Evolutionary conservation across 2,888 invertebrate genomes (phyloP), one percentile per base, ranked within the genome.

Genomic region (Scrobipalpa costella): DNA sequence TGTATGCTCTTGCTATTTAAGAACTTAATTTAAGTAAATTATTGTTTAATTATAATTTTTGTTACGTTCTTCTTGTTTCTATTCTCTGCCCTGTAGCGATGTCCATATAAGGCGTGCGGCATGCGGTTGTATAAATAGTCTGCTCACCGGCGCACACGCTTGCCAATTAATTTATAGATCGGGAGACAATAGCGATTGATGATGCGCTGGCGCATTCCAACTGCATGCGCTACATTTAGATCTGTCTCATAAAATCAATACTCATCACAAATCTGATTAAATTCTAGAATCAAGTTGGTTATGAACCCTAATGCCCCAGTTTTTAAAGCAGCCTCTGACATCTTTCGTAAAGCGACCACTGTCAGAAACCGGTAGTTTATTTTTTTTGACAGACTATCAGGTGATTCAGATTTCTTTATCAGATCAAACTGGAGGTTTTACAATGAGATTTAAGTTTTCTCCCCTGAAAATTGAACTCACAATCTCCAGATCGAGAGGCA

Each of bases 1-100:
- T 40, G 19, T 36, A n/a, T 2, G 13, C 52, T 27, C 27, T 27
- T 40, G 1, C 40, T 40, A 38, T 62, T 7, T 55, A 13, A 27
- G 40, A 59, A 6, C 17, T 36, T 38, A 36, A 17, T 57, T 36
- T 38, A 36, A 19, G 36, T 57, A 13, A 44, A 44, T 13, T 44
- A 52, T 70, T 61, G 67, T 58, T 34, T 67, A 67, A 69, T 68
- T 68, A 70, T 69, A 71, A 64, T 61, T 70, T 68, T 71, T 71
- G 69, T 70, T 71, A 68, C 40, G 66, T 62, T 44, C 57, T 2
- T 9, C n/a, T 58, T 52, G 19, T 47, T 34, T 49, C 21, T 21
- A 13, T 44, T 44, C 1, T n/a, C 11, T 44, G 44, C n/a, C 44
- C 47, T 64, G 40, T 57, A 52, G 19, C 47, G 9, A 62, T 61